These are phyloP conservation scores for Zaprionus ornatus DNA, from an alignment of 1,140 invertebrate genomes.

Conservation along the genomic window DNA sequence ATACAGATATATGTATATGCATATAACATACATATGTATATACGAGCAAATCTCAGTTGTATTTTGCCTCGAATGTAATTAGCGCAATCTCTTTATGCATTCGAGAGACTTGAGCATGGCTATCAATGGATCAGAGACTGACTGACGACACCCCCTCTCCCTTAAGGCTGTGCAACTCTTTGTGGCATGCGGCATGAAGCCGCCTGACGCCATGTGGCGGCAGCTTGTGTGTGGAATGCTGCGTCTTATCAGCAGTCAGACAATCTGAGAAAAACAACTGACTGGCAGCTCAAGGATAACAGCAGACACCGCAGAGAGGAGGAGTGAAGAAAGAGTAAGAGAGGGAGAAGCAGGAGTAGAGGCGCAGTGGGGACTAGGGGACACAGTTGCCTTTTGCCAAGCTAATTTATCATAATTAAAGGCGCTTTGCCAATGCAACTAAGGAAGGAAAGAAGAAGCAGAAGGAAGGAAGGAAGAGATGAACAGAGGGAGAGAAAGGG, in stretches of 20 bases:
- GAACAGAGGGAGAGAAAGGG: not conserved
- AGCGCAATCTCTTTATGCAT: slow-evolving; percentile 1
- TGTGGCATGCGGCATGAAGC: slow-evolving; percentile 27
- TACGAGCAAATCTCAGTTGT: not conserved
- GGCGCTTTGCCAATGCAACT: slow-evolving; percentile 22
- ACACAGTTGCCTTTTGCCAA: slow-evolving; percentile 29
- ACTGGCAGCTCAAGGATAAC: slow-evolving; percentile 51
- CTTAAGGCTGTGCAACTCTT: slow-evolving; percentile 18
- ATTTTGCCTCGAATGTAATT: not conserved
- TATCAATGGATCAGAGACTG: slow-evolving; percentile 34
- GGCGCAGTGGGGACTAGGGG: not conserved
- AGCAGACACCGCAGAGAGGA: slow-evolving; percentile 11
- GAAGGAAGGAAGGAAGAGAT: too few species aligned
- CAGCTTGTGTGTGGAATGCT: slow-evolving; percentile 28
- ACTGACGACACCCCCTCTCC: not conserved
- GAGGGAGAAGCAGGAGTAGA: not conserved
- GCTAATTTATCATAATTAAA: slow-evolving; percentile 52
- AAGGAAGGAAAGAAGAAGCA: too few species aligned
- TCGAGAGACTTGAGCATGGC: slow-evolving; percentile 21
- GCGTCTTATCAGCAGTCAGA: slow-evolving; percentile 45
- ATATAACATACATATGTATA: not conserved
- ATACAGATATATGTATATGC: not conserved
- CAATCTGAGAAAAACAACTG: slow-evolving; percentile 27
- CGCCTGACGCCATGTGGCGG: slow-evolving; percentile 30
- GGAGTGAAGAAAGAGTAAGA: not conserved